These are phyloP conservation scores for Alsophila aescularia DNA, from an alignment of 2,888 invertebrate species.

Conservation along the genomic window DNA sequence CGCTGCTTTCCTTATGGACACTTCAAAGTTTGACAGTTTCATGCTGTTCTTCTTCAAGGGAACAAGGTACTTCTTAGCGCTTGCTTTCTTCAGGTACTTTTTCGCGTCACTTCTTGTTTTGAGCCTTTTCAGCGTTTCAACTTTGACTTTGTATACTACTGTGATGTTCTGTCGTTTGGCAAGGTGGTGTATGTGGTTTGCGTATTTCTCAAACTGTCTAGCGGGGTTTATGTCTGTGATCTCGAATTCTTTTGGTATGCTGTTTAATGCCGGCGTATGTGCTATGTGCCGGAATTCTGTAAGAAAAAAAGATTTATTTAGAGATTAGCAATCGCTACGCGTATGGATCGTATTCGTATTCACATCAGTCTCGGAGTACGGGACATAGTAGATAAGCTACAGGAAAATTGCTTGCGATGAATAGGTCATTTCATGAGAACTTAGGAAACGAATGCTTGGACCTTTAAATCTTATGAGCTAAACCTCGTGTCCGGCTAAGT, in stretches of 20 bases:
- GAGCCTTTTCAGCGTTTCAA: slow-evolving; percentile 50
- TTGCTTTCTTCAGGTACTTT: slow-evolving; percentile 48
- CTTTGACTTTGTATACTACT: slow-evolving; percentile 62
- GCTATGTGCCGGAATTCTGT: slow-evolving; percentile 45
- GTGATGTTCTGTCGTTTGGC: slow-evolving; percentile 58
- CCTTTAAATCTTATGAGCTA: too few species aligned
- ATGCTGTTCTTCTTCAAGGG: slow-evolving; percentile 73
- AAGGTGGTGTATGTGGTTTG: slow-evolving; percentile 56
- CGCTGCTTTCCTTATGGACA: slow-evolving; percentile 60
- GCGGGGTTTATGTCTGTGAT: slow-evolving; percentile 52
- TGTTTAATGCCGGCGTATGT: slow-evolving; percentile 45
- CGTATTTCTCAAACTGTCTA: slow-evolving; percentile 57
- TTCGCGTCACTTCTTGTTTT: slow-evolving; percentile 31
- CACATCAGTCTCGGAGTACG: too few species aligned
- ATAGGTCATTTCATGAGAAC: too few species aligned
- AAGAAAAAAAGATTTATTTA: slow-evolving; percentile 13
- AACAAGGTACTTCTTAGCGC: slow-evolving; percentile 68
- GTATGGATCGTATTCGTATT: too few species aligned
- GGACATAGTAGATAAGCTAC: too few species aligned
- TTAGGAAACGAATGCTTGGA: too few species aligned
- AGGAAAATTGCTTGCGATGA: too few species aligned
- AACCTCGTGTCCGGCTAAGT: too few species aligned
- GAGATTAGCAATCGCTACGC: too few species aligned
- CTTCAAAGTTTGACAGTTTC: slow-evolving; percentile 72
- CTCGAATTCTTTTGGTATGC: slow-evolving; percentile 65